Percentiles rank a stretch among this genome's conserved stretches.
Conservation (phyloP, 2,797 vertebrate species). For the Silurus lanzhouensis region DNA sequence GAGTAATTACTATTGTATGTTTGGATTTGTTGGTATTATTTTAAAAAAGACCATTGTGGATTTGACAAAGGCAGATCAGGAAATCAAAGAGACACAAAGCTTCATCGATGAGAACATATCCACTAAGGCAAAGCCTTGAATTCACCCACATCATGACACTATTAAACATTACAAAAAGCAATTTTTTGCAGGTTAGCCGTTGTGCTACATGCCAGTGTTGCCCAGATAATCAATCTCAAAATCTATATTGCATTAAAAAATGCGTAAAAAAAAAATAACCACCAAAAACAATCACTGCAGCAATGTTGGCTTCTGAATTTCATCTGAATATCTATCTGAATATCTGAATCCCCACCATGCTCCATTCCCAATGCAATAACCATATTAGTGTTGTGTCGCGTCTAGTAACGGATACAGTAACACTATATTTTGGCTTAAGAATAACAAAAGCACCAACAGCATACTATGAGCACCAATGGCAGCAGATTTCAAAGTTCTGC, state of each 20-base stretch:
- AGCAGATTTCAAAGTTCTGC: conserved; percentile 30
- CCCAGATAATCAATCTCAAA: conserved; percentile 60
- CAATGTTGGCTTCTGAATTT: conserved; percentile 22
- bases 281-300: conserved; percentile 44
- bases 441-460: conserved; percentile 50
- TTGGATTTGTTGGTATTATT: not conserved
- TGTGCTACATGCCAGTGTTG: conserved; percentile 74
- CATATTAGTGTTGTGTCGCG: conserved; percentile 28
- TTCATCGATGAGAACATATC: conserved; percentile 31
- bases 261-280: conserved; percentile 31
- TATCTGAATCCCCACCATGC: conserved; percentile 17
- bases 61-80: conserved; percentile 28
- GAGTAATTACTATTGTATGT: not conserved
- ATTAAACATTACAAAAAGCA: conserved; percentile 41
- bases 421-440: conserved; percentile 43
- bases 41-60: conserved; percentile 36
- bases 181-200: conserved; percentile 35
- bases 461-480: conserved; percentile 27
- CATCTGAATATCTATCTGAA: not conserved
- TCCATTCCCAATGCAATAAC: conserved; percentile 8
- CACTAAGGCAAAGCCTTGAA: conserved; percentile 30
- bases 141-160: conserved; percentile 53
- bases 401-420: conserved; percentile 47
- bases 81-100: conserved; percentile 29
- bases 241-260: conserved; percentile 72